Conservation (phyloP, 2,888 invertebrate species). For the Cosmorhoe ocellata region DNA sequence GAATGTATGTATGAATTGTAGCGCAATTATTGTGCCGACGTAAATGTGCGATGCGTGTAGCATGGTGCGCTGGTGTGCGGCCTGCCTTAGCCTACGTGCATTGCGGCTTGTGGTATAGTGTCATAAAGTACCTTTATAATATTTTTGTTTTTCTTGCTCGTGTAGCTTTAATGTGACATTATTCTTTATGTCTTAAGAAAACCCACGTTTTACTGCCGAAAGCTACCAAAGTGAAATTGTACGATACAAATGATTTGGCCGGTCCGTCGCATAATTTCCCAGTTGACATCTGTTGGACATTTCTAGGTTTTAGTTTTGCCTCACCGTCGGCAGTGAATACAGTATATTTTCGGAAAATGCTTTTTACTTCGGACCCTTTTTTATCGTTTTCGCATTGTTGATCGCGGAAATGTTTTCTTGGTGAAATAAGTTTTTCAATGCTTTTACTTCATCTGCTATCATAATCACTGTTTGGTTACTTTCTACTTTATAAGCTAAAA, state of each 20-base stretch:
- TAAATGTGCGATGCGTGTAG: too few species aligned
- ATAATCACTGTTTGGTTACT: too few species aligned
- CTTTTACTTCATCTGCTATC: too few species aligned
- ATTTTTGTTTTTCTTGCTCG: conserved; percentile 21
- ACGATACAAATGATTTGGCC: conserved; percentile 23
- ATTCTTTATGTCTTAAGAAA: conserved; percentile 55
- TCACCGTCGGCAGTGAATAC: conserved; percentile 5
- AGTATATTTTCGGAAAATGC: conserved; percentile 12
- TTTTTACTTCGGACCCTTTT: conserved; percentile 16
- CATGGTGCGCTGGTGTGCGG: too few species aligned
- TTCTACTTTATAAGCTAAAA: too few species aligned
- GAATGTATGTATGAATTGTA: too few species aligned
- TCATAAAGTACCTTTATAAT: background rate
- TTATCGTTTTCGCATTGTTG: conserved; percentile 17
- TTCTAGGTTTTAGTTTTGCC: conserved; percentile 14
- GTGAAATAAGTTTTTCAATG: background rate
- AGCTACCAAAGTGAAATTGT: conserved; percentile 21
- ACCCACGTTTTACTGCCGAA: conserved; percentile 42
- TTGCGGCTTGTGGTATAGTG: conserved; percentile 21
- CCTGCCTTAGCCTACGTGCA: too few species aligned
- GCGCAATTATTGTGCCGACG: too few species aligned
- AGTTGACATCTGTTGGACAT: conserved; percentile 20
- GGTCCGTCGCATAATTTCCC: conserved; percentile 36
- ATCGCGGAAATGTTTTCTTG: conserved; percentile 8
- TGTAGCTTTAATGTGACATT: conserved; percentile 45